Conservation (phyloP, 92 coral and sea anemone genomes). For the Isaurus tuberculatus region DNA sequence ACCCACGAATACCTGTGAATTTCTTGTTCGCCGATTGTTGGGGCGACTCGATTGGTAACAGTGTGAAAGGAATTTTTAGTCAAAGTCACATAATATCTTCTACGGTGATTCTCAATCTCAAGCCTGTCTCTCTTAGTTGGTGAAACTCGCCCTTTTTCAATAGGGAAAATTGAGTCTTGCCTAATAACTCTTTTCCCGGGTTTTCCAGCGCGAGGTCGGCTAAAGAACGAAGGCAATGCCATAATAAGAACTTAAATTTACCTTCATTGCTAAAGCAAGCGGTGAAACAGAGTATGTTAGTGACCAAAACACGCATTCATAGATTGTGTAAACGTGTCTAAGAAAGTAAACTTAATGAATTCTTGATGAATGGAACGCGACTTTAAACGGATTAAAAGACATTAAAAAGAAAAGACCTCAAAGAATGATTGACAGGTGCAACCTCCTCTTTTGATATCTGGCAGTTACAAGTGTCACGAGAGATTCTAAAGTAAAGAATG, state of each 20-base stretch:
- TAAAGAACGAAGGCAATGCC: conserved; percentile 44
- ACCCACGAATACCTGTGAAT: conserved; percentile 31
- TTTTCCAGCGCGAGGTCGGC: conserved; percentile 16
- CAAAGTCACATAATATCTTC: conserved; percentile 59
- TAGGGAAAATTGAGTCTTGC: conserved; percentile 46
- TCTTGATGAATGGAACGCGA: conserved; percentile 35
- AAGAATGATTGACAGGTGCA: not conserved
- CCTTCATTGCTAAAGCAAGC: conserved; percentile 36
- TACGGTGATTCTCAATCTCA: conserved; percentile 68
- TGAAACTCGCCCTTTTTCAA: conserved; percentile 68
- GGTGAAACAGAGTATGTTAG: conserved; percentile 31
- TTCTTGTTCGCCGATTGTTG: conserved; percentile 78
- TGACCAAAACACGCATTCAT: conserved; percentile 51
- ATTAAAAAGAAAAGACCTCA: conserved; percentile 12
- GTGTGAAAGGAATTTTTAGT: conserved; percentile 66
- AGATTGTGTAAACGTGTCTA: conserved; percentile 22
- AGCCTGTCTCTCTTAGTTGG: conserved; percentile 64
- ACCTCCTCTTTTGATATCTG: not conserved
- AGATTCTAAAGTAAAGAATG: too few relatives aligned
- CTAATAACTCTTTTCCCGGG: not conserved
- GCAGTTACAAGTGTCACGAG: too few relatives aligned
- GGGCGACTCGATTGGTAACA: conserved; percentile 58
- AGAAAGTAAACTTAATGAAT: conserved; percentile 56
- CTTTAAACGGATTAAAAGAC: conserved; percentile 33
- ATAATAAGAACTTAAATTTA: not conserved